A percentile compares a stretch with the other conserved stretches of the same genome.
Conservation (phyloP, 2,113 vertebrate genomes). For the Atrichornis clamosus region DNA sequence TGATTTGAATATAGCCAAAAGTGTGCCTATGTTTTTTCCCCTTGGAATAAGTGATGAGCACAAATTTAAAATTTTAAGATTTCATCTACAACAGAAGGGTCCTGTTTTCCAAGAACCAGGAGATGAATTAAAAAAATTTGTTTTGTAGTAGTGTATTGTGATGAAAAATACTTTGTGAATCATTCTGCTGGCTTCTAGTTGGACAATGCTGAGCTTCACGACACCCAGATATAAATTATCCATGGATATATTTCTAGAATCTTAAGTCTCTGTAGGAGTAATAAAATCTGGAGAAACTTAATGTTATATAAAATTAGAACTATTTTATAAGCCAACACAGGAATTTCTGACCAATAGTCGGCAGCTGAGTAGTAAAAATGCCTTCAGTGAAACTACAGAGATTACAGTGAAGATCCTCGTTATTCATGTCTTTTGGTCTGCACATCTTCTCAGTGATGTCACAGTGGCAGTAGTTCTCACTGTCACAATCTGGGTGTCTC, state of each 20-base stretch:
- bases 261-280: neutral
- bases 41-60: neutral
- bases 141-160: neutral
- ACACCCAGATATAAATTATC: neutral
- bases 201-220: neutral
- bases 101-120: neutral
- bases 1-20: neutral
- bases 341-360: neutral
- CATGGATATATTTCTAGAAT: neutral
- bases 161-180: neutral
- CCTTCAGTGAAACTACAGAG: neutral
- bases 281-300: neutral
- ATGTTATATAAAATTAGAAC: neutral
- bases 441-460: neutral
- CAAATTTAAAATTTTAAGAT: neutral
- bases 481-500: neutral
- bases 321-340: neutral
- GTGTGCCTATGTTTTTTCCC: neutral
- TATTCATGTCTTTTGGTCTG: neutral
- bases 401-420: neutral
- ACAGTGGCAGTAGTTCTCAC: neutral
- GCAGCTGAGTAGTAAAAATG: neutral
- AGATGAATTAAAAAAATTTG: neutral
- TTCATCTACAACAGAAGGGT: neutral
- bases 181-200: neutral